Percentiles rank a stretch among this genome's conserved stretches.
These are phyloP conservation scores for Labeo rohita DNA, from an alignment of 2,113 vertebrate species.

Conservation along the genomic window DNA sequence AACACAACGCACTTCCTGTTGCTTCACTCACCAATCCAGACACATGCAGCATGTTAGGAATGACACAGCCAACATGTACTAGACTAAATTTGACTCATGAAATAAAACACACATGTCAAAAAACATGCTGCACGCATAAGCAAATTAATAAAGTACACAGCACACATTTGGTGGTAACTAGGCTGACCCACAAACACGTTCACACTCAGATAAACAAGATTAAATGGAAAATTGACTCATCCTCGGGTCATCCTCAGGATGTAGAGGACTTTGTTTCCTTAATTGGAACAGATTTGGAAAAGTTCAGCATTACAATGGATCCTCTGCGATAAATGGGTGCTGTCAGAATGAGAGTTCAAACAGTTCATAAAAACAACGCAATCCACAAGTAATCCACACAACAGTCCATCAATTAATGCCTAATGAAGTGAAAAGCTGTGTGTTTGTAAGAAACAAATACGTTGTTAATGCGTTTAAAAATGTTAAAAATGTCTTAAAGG, in stretches of 20 bases:
- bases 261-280: background rate
- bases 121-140: background rate
- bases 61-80: slow-evolving; percentile 8
- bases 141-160: background rate
- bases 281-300: background rate
- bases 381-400: background rate
- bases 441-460: background rate
- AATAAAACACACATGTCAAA: slow-evolving; percentile 16
- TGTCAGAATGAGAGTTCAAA: background rate
- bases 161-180: background rate
- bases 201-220: background rate
- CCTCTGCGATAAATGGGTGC: background rate
- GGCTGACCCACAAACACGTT: background rate
- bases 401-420: background rate
- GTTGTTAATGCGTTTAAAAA: background rate
- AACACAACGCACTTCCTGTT: slow-evolving; percentile 77
- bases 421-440: background rate
- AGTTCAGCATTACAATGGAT: background rate
- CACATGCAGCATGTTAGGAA: slow-evolving; percentile 32
- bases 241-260: background rate
- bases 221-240: background rate
- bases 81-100: slow-evolving; percentile 22
- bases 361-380: background rate
- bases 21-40: slow-evolving; percentile 42
- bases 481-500: background rate